A percentile compares a stretch with the other conserved stretches of the same genome.
Conservation (phyloP, 1,140 invertebrate genomes). For the Pomacea maculata region DNA sequence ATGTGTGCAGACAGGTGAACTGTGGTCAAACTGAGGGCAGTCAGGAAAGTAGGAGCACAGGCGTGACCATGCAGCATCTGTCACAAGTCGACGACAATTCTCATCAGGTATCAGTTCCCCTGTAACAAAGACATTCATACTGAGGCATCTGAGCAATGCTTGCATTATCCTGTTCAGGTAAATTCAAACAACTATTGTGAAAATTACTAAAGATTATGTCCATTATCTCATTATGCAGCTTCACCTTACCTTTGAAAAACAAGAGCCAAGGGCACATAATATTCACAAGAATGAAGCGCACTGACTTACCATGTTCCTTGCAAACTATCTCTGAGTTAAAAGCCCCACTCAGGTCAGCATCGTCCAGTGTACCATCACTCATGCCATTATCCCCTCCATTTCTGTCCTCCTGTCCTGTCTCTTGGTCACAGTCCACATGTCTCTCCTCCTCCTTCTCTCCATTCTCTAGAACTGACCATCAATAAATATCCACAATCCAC, state of each 20-base stretch:
- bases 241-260: too few species aligned
- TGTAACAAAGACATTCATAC: slow-evolving; percentile 28
- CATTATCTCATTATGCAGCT: too few species aligned
- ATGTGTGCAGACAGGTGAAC: slow-evolving; percentile 62
- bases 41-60: slow-evolving; percentile 71
- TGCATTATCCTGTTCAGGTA: too few species aligned
- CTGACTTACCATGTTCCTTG: slow-evolving; percentile 64
- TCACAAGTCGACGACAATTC: slow-evolving; percentile 65
- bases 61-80: slow-evolving; percentile 68
- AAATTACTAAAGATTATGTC: too few species aligned
- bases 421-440: too few species aligned
- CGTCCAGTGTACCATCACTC: background rate
- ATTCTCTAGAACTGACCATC: too few species aligned
- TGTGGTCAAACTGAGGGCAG: slow-evolving; percentile 64
- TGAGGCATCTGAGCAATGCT: too few species aligned
- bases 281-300: too few species aligned
- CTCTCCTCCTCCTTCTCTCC: too few species aligned
- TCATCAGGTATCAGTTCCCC: slow-evolving; percentile 58
- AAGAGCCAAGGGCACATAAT: too few species aligned
- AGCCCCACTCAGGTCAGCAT: background rate
- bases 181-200: too few species aligned
- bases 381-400: slow-evolving; percentile 10
- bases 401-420: slow-evolving; percentile 15
- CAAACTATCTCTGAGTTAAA: slow-evolving; percentile 71
- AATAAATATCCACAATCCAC: too few species aligned